Conservation (phyloP, 1,140 invertebrate species). For the Drosophila willistoni region DNA sequence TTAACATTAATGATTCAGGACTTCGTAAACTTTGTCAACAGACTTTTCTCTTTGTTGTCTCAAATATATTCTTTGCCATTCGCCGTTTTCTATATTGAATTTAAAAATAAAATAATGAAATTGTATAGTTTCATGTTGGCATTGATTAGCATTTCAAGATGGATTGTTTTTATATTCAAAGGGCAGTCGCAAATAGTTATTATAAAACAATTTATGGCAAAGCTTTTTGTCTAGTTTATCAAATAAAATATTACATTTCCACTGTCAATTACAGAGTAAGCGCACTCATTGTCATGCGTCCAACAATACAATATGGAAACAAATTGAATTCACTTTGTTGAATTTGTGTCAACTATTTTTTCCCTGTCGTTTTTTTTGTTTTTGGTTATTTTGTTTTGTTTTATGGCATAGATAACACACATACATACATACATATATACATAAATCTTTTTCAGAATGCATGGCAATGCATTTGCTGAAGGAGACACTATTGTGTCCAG, state of each 20-base stretch:
- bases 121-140: not conserved
- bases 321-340: slow-evolving; percentile 37
- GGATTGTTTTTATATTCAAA: not conserved
- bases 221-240: not conserved
- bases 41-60: no score
- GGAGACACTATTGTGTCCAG: slow-evolving; percentile 4
- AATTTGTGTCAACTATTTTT: slow-evolving; percentile 76
- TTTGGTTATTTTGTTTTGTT: not conserved
- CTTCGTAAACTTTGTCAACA: no score
- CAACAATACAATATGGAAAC: slow-evolving; percentile 37
- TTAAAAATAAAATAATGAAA: not conserved
- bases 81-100: no score
- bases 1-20: no score
- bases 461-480: not conserved
- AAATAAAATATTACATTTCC: slow-evolving; percentile 40
- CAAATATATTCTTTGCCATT: no score
- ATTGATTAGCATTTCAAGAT: not conserved
- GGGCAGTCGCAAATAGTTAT: not conserved
- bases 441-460: slow-evolving; percentile 17
- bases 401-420: slow-evolving; percentile 46
- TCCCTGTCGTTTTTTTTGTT: slow-evolving; percentile 6
- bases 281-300: slow-evolving; percentile 38
- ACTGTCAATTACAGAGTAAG: slow-evolving; percentile 63
- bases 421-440: slow-evolving; percentile 27
- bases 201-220: not conserved